These are phyloP conservation scores for Myioborus miniatus DNA, from an alignment of 2,797 vertebrate genomes.

Conservation along the genomic window DNA sequence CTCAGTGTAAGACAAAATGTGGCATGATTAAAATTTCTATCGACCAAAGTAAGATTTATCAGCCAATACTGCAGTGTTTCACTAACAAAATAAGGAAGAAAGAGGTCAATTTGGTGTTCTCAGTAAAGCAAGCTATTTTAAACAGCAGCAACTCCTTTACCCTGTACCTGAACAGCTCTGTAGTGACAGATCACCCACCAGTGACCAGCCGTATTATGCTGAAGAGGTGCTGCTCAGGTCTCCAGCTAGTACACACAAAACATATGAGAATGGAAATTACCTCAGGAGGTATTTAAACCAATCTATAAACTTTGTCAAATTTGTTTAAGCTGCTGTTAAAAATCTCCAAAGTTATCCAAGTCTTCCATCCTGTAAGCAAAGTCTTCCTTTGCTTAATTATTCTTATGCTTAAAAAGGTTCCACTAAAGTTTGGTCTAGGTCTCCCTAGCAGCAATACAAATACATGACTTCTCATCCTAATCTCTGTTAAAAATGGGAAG, in stretches of 20 bases:
- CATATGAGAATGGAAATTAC: neutral
- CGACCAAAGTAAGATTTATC: neutral
- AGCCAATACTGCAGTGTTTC: neutral
- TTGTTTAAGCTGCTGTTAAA: neutral
- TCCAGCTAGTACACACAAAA: neutral
- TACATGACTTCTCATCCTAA: neutral
- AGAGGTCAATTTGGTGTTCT: neutral
- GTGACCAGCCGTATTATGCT: accelerated
- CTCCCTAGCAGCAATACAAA: neutral
- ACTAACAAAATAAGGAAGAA: neutral
- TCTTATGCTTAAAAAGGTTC: neutral
- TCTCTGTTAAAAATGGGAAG: neutral
- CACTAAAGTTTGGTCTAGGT: neutral
- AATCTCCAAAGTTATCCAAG: neutral
- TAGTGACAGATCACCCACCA: neutral
- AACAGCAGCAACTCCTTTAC: neutral
- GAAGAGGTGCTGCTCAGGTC: neutral
- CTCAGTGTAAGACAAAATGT: neutral
- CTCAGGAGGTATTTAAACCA: neutral
- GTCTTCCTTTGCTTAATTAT: neutral
- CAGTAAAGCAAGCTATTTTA: neutral
- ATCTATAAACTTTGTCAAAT: neutral
- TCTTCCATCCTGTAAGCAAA: neutral
- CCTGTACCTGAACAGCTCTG: neutral
- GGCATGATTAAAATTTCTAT: neutral